phyloP scores from a whole-genome alignment of 2,797 vertebrate species.

The Zalophus californianus region DNA sequence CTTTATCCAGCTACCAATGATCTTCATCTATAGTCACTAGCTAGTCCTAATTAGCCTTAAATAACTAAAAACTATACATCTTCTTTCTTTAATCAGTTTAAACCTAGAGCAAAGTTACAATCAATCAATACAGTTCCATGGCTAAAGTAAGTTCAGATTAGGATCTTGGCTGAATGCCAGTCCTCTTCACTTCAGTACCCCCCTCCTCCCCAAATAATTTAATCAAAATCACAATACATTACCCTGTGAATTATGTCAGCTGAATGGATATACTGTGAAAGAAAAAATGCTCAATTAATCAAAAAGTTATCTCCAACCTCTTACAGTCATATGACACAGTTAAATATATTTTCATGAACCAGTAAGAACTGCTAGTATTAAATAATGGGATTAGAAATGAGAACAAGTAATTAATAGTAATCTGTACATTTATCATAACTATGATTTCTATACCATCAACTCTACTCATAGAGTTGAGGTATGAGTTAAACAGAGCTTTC shows the following conservation, averaged over 20 bases:
- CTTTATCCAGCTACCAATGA: neutral
- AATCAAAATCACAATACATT: slow-evolving; percentile 85
- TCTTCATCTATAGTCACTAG: neutral
- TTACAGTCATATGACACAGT: neutral
- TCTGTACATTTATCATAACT: neutral
- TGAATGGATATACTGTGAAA: slow-evolving; percentile 97
- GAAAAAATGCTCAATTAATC: slow-evolving; percentile 72
- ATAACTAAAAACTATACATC: neutral
- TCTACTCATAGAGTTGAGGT: neutral
- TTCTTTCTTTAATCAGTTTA: slow-evolving; percentile 3
- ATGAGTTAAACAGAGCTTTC: neutral
- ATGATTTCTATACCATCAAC: neutral
- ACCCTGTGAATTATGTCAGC: slow-evolving; percentile 99
- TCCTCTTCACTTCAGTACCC: neutral
- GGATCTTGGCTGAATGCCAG: neutral
- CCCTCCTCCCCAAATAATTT: neutral
- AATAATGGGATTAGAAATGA: neutral
- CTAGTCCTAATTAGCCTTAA: neutral
- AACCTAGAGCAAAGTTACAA: neutral
- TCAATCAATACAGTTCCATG: neutral
- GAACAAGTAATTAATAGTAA: neutral
- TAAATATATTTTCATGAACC: neutral
- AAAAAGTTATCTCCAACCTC: slow-evolving; percentile 49
- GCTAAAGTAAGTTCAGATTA: neutral
- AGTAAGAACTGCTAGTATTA: neutral